Evolutionary conservation across 2,888 invertebrate species (phyloP), one percentile per base, ranked within the genome.

Genomic region (Eumerus sabulonum): DNA sequence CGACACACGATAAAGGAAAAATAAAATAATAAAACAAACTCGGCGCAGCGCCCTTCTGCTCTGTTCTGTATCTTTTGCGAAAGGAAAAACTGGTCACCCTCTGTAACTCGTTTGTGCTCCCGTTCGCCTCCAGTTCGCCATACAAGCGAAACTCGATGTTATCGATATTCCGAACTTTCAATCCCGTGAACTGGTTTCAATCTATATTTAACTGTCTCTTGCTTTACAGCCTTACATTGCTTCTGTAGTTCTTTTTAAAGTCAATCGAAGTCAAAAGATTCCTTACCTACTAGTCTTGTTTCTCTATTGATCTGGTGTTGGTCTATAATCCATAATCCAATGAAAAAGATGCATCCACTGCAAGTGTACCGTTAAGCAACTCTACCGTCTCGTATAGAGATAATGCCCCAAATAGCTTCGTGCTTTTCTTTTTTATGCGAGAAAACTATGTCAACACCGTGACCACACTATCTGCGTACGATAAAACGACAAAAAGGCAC

Each of bases 321-420:
- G 27, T 27, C 27, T 27, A 27, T 74, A 64, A 79, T 70, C 79
- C 79, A 79, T 79, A 63, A 59, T 74, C 77, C 73, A 73, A n/a
- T 40, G 40, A 74, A 60, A 19, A 9, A 35, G 18, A 36, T 4
- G 9, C 11, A 7, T n/a, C n/a, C n/a, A 36, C 36, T 36, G 12
- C 11, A 53, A 14, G 27, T 60, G 0, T 13, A 16, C 17, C 27
- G 7, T 3, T 44, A 45, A 50, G 27, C 44, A n/a, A 38, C 0
- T 9, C 3, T 1, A 13, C 9, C 45, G n/a, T 38, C 27, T 14
- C 16, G 53, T n/a, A 40, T 13, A 16, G 13, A 70, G 45, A 48
- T 35, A 53, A 35, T 42, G 47, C 54, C 35, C 62, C 38, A 70
- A 63, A 63, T 71, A 71, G 36, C 56, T 60, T 48, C 47, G 45